phyloP scores from a whole-genome alignment of 2,888 invertebrate genomes.

The Dromius quadrimaculatus region DNA sequence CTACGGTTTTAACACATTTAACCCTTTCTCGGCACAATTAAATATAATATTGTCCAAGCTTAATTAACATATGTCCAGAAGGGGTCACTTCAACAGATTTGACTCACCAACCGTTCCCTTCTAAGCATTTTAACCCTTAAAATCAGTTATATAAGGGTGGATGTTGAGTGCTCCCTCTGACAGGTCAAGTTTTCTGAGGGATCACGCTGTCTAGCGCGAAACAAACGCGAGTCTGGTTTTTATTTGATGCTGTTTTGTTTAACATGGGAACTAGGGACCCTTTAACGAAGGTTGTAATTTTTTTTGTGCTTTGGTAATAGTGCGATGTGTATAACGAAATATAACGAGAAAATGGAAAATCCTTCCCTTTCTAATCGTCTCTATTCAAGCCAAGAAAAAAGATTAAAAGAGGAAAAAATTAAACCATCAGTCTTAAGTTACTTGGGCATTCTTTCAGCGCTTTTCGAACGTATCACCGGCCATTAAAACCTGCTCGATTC shows the following conservation, averaged over 20 bases:
- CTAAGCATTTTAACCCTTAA: constrained; percentile 9
- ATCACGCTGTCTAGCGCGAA: constrained; percentile 38
- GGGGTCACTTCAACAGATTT: constrained; percentile 44
- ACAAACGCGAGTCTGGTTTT: constrained; percentile 44
- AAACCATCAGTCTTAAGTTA: constrained; percentile 46
- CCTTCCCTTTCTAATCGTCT: constrained; percentile 9
- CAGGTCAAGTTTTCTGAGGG: constrained; percentile 41
- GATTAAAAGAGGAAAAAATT: constrained; percentile 41
- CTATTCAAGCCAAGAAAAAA: constrained; percentile 35
- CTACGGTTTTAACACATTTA: constrained; percentile 38
- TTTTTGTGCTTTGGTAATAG: constrained; percentile 27
- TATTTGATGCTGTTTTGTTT: constrained; percentile 46
- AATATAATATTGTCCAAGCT: constrained; percentile 42
- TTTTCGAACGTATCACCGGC: constrained; percentile 42
- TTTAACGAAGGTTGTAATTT: constrained; percentile 39
- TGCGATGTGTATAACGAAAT: background rate
- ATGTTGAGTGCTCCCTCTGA: background rate
- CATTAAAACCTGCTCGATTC: constrained; percentile 49
- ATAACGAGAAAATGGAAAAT: too few species aligned
- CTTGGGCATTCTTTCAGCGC: constrained; percentile 40
- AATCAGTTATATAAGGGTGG: background rate
- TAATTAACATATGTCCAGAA: constrained; percentile 47
- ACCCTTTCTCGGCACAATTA: constrained; percentile 38
- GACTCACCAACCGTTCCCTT: constrained; percentile 21
- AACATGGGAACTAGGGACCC: constrained; percentile 39